Conservation (phyloP, 2,113 vertebrate species). For the Spermophilus dauricus region DNA sequence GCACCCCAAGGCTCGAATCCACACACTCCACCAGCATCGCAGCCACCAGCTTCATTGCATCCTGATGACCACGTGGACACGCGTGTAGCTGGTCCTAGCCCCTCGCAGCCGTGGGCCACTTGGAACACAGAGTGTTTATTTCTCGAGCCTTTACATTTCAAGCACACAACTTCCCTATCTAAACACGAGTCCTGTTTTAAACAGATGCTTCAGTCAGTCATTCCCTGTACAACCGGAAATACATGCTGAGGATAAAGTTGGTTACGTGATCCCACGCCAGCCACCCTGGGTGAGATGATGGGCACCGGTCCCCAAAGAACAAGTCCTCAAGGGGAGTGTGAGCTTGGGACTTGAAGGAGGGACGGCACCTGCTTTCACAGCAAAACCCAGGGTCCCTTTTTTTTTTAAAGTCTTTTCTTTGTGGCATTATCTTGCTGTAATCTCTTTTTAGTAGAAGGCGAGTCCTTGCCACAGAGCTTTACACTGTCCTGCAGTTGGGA, state of each 20-base stretch:
- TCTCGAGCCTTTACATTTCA: constrained; percentile 30
- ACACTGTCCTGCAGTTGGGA: neutral
- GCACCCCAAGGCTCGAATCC: neutral
- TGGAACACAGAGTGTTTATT: constrained; percentile 22
- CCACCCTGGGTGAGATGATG: neutral
- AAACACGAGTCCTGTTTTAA: constrained; percentile 55
- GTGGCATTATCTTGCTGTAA: neutral
- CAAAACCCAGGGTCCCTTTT: neutral
- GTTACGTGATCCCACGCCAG: constrained; percentile 48
- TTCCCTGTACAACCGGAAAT: constrained; percentile 55
- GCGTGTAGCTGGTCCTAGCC: neutral
- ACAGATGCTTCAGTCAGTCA: neutral
- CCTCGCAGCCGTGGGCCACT: neutral
- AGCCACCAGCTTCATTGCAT: neutral
- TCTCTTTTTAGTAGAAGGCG: constrained; percentile 1
- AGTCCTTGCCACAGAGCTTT: neutral
- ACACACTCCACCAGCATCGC: neutral
- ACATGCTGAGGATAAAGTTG: constrained; percentile 46
- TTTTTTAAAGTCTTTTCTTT: neutral
- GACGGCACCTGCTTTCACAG: neutral
- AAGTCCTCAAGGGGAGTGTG: constrained; percentile 52
- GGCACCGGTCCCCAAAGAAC: neutral
- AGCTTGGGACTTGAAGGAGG: neutral
- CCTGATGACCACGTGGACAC: neutral
- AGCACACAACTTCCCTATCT: neutral